Evolutionary conservation across 2,888 invertebrate species (phyloP).

Genomic region (Beris chalybata): DNA sequence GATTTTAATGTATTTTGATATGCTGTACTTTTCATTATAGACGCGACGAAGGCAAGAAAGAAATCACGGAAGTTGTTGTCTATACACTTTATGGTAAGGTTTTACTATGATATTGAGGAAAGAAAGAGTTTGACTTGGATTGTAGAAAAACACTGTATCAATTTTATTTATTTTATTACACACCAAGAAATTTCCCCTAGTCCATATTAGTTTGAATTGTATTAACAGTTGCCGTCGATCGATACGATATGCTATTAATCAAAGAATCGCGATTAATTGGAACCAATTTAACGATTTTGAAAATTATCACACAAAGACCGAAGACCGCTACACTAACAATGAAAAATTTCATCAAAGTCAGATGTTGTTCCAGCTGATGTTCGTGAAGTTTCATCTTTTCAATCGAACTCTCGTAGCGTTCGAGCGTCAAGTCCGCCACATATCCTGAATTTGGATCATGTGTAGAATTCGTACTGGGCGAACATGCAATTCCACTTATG

Average conservation of each 20-base stretch:
- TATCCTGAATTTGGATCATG: background rate
- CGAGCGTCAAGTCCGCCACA: background rate
- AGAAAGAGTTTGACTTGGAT: too few relatives aligned
- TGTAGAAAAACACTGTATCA: too few relatives aligned
- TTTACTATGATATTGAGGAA: too few relatives aligned
- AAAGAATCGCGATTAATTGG: conserved; percentile 10
- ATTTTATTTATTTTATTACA: too few relatives aligned
- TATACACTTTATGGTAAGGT: too few relatives aligned
- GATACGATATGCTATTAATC: conserved; percentile 48
- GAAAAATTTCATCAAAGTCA: conserved; percentile 47
- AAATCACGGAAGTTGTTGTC: too few relatives aligned
- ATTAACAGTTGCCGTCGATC: conserved; percentile 47
- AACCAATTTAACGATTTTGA: conserved; percentile 15
- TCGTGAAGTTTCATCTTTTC: conserved; percentile 46
- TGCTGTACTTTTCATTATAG: too few relatives aligned
- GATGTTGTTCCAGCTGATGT: conserved; percentile 46
- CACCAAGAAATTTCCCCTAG: too few relatives aligned
- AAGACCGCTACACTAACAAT: conserved; percentile 39
- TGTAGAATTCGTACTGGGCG: conserved; percentile 40
- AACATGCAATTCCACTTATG: conserved; percentile 52
- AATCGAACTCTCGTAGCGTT: conserved; percentile 35
- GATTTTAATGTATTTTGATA: too few relatives aligned
- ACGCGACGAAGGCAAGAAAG: too few relatives aligned
- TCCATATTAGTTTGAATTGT: conserved; percentile 15
- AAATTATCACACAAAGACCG: conserved; percentile 21